phyloP scores from a whole-genome alignment of 2,113 vertebrate genomes.

The Hemichromis elongatus region DNA sequence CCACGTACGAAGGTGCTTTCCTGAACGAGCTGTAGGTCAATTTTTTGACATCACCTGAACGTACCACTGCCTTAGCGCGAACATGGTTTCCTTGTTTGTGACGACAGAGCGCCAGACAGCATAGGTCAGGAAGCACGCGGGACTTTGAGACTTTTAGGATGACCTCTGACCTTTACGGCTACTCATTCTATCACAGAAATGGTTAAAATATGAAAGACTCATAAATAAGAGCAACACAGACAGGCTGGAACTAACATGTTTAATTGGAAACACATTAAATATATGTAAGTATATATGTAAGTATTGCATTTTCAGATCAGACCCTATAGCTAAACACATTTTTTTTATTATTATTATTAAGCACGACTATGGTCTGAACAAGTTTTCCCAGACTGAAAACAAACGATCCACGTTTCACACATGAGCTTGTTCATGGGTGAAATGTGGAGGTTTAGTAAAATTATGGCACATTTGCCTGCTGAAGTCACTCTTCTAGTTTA shows the following conservation, averaged over 20 bases:
- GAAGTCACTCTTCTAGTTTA: fast-evolving
- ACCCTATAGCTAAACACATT: not conserved
- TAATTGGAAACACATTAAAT: not conserved
- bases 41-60: not conserved
- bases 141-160: not conserved
- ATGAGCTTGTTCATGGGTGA: not conserved
- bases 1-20: fast-evolving
- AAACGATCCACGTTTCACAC: not conserved
- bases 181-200: not conserved
- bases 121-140: not conserved
- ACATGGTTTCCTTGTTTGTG: slow-evolving; percentile 36
- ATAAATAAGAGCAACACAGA: not conserved
- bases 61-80: slow-evolving; percentile 7
- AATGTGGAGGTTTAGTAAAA: fast-evolving
- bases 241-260: not conserved
- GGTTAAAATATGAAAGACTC: not conserved
- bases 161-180: not conserved
- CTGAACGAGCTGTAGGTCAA: fast-evolving
- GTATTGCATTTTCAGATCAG: not conserved
- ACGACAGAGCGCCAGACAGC: not conserved
- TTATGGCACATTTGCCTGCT: not conserved
- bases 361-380: fast-evolving
- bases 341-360: fast-evolving
- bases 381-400: not conserved
- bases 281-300: no score